Evolutionary conservation across 1,140 invertebrate species (phyloP).

Genomic region (Drosophila nigromelanica): DNA sequence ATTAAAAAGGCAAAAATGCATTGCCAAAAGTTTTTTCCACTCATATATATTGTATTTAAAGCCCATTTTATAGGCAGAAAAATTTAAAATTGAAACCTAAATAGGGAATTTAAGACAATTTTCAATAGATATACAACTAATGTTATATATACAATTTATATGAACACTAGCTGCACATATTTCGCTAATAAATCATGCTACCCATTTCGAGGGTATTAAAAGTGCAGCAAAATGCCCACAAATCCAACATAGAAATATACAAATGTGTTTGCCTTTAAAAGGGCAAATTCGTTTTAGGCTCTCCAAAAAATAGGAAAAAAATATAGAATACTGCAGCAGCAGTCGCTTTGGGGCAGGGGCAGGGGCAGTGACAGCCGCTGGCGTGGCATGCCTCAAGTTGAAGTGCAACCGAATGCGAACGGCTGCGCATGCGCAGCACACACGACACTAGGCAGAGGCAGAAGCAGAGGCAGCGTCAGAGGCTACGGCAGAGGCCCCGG

Average conservation of each 20-base stretch:
- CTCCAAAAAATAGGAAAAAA: constrained; percentile 24
- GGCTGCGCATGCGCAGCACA: constrained; percentile 70
- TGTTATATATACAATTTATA: too few relatives aligned
- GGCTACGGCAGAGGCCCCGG: constrained; percentile 23
- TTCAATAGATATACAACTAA: too few relatives aligned
- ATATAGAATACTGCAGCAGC: constrained; percentile 30
- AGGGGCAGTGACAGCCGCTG: constrained; percentile 35
- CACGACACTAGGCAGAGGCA: constrained; percentile 20
- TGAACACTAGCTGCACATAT: background rate
- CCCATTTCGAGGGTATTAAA: constrained; percentile 4
- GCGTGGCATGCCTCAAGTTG: constrained; percentile 67
- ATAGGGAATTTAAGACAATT: too few relatives aligned
- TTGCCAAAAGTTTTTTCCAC: too few relatives aligned
- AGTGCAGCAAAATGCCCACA: constrained; percentile 35
- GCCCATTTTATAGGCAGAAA: too few relatives aligned
- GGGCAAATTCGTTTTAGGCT: constrained; percentile 41
- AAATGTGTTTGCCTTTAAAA: constrained; percentile 39
- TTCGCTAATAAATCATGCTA: background rate
- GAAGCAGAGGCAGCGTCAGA: background rate
- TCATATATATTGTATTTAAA: too few relatives aligned
- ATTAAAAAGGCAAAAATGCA: too few relatives aligned
- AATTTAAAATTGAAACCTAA: too few relatives aligned
- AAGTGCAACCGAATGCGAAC: constrained; percentile 68
- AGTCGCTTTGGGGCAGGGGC: constrained; percentile 13
- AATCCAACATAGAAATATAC: constrained; percentile 38